Evolutionary conservation across 2,888 invertebrate genomes (phyloP).

Genomic region (Lamellibrachia satsuma): DNA sequence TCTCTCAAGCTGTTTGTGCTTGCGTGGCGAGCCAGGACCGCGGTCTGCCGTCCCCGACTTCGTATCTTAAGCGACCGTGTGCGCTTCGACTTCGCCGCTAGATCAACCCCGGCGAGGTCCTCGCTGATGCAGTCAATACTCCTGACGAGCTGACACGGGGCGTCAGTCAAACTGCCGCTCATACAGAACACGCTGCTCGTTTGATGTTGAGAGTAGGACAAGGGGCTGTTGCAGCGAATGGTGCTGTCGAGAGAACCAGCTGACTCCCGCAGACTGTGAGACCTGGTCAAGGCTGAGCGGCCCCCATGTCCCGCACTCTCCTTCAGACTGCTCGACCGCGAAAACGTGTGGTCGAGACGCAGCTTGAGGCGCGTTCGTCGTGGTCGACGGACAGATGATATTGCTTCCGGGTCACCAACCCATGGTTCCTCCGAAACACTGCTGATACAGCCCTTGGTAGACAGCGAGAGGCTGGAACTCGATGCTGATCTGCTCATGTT

Average conservation of each 20-base stretch:
- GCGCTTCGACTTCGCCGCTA: background rate
- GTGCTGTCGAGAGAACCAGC: background rate
- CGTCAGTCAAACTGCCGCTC: background rate
- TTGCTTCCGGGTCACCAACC: constrained; percentile 33
- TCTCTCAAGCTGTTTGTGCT: background rate
- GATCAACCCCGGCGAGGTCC: background rate
- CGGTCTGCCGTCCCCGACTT: background rate
- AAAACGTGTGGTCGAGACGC: constrained; percentile 22
- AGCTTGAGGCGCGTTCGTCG: constrained; percentile 22
- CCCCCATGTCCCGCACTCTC: background rate
- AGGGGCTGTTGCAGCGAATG: background rate
- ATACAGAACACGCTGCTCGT: background rate
- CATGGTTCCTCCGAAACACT: background rate
- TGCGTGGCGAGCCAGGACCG: background rate
- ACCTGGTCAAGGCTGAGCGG: background rate
- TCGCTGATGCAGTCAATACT: background rate
- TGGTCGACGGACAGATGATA: constrained; percentile 28
- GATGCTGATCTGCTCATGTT: background rate
- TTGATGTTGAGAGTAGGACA: background rate
- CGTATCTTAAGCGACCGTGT: background rate
- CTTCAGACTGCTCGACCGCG: background rate
- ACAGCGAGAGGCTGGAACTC: background rate
- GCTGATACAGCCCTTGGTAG: background rate
- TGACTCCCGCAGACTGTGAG: background rate
- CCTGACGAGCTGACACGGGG: background rate